phyloP scores from a whole-genome alignment of 2,888 invertebrate species.

The Pantelozetes paolii region DNA sequence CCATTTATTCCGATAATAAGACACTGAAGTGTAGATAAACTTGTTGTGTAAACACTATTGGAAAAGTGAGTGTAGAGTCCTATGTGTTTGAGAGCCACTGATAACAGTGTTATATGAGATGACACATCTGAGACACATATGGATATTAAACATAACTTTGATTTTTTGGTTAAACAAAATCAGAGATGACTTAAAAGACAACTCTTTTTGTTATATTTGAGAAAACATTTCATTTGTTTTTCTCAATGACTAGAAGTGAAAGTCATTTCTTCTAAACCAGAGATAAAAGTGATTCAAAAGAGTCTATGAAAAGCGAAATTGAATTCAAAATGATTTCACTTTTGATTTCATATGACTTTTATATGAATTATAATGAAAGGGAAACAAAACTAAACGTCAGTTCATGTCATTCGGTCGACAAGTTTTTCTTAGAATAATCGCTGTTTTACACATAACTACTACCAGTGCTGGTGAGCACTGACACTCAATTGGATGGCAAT shows the following conservation, averaged over 20 bases:
- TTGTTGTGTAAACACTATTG: not conserved
- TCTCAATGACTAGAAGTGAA: too few species aligned
- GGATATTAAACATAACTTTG: not conserved
- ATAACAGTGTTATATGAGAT: not conserved
- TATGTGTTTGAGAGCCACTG: not conserved
- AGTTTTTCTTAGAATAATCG: not conserved
- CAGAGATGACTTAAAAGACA: not conserved
- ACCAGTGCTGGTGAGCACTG: not conserved
- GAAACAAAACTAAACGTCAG: not conserved
- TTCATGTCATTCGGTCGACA: conserved; percentile 6
- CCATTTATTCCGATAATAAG: conserved; percentile 13
- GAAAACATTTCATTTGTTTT: not conserved
- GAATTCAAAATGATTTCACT: not conserved
- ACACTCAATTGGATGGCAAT: not conserved
- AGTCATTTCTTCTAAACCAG: not conserved
- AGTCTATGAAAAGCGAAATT: not conserved
- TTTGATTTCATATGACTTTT: not conserved
- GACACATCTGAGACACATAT: conserved; percentile 28
- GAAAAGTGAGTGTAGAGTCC: not conserved
- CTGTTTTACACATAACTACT: not conserved
- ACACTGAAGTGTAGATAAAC: conserved; percentile 23
- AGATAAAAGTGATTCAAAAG: not conserved
- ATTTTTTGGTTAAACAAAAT: not conserved
- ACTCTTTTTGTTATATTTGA: not conserved
- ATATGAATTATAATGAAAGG: not conserved